Conservation (phyloP, 2,797 vertebrate species). For the Diceros bicornis region DNA sequence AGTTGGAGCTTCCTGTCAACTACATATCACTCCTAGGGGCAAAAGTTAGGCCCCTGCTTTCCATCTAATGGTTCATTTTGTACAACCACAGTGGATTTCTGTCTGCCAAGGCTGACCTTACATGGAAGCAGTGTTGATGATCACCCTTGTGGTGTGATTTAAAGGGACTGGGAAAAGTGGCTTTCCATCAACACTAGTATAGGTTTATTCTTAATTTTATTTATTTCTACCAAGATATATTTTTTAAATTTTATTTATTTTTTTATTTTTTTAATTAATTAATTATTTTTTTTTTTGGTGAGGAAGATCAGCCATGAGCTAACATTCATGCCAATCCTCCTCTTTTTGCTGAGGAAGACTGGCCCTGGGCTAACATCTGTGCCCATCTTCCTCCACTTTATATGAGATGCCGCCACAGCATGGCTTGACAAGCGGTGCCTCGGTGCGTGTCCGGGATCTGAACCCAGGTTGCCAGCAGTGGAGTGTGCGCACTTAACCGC, state of each 20-base stretch:
- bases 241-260: neutral
- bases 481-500: too few species aligned
- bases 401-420: too few species aligned
- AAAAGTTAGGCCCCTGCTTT: neutral
- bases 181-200: neutral
- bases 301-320: too few species aligned
- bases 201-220: neutral
- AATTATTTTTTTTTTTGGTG: too few species aligned
- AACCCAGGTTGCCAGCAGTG: too few species aligned
- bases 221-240: neutral
- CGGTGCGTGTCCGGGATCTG: too few species aligned
- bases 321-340: too few species aligned
- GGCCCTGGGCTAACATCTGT: too few species aligned
- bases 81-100: slow-evolving; percentile 31
- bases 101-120: neutral
- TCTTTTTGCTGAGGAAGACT: too few species aligned
- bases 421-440: too few species aligned
- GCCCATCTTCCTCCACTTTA: too few species aligned
- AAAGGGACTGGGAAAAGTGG: neutral
- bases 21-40: neutral
- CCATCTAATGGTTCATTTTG: neutral
- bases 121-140: neutral
- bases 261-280: too few species aligned
- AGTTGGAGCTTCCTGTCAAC: neutral
- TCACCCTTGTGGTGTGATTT: neutral